Conservation (phyloP, 1,140 invertebrate species). For the Stratiolaelaps scimitus region DNA sequence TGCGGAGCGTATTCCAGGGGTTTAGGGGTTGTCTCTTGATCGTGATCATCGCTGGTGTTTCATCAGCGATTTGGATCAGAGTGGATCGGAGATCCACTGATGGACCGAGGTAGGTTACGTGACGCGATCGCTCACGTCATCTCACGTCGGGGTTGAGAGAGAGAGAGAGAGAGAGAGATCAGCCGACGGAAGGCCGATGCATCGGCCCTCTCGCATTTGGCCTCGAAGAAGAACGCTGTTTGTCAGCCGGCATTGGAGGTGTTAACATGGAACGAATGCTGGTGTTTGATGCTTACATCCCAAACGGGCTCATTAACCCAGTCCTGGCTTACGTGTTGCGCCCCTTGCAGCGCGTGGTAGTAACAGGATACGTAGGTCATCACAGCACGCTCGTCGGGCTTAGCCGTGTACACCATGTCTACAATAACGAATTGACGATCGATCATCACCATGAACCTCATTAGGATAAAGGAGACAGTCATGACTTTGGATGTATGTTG, state of each 20-base stretch:
- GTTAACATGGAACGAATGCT: conserved; percentile 28
- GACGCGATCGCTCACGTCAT: too few relatives aligned
- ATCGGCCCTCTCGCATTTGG: neutral
- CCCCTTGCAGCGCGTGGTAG: conserved; percentile 96
- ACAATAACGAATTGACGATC: conserved; percentile 44
- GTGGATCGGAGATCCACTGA: too few relatives aligned
- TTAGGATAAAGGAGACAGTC: too few relatives aligned
- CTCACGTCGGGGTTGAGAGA: neutral
- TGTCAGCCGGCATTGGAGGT: conserved; percentile 7
- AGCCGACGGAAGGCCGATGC: neutral
- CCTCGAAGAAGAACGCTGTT: neutral
- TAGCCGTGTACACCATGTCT: conserved; percentile 95
- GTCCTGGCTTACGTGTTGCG: conserved; percentile 68
- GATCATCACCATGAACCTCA: neutral
- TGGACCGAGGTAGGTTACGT: too few relatives aligned
- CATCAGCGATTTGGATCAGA: too few relatives aligned
- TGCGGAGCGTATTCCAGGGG: too few relatives aligned
- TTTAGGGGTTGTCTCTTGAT: too few relatives aligned
- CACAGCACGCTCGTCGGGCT: conserved; percentile 92
- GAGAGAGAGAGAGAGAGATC: neutral
- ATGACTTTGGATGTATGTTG: too few relatives aligned
- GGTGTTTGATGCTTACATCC: conserved; percentile 17
- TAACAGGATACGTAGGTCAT: conserved; percentile 98
- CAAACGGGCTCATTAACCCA: conserved; percentile 26
- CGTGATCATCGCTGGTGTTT: too few relatives aligned